Evolutionary conservation across 2,797 vertebrate species (phyloP).

Genomic region (Brachymystax lenok): DNA sequence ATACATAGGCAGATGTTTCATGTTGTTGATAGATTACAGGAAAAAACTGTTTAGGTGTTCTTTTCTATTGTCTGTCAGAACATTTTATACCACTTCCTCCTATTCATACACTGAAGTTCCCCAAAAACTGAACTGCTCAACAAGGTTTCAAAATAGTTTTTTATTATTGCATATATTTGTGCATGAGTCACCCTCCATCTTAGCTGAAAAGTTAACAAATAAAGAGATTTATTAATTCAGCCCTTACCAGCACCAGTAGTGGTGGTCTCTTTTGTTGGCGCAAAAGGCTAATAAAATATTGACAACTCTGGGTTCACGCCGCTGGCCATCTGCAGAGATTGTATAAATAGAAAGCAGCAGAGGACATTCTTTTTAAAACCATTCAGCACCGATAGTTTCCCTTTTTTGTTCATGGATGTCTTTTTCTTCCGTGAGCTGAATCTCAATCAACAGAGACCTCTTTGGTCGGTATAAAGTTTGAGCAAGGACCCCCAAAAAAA

Average conservation of each 20-base stretch:
- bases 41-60: constrained; percentile 33
- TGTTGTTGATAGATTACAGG: constrained; percentile 75
- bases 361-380: constrained; percentile 73
- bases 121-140: constrained; percentile 75
- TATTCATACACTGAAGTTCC: too few species aligned
- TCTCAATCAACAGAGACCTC: constrained; percentile 72
- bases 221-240: background rate
- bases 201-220: background rate
- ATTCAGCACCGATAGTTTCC: constrained; percentile 73
- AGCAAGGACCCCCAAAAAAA: constrained; percentile 49
- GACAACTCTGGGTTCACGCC: constrained; percentile 45
- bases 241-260: constrained; percentile 33
- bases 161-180: background rate
- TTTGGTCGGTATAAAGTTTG: constrained; percentile 52
- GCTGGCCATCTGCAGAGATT: constrained; percentile 61
- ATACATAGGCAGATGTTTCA: constrained; percentile 78
- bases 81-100: constrained; percentile 71
- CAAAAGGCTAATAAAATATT: constrained; percentile 36
- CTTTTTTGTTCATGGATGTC: constrained; percentile 65
- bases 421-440: constrained; percentile 63
- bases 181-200: background rate
- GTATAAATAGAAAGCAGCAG: constrained; percentile 54
- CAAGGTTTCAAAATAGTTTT: too few species aligned
- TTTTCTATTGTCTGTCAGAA: constrained; percentile 72
- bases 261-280: constrained; percentile 30